Evolutionary conservation across 1,140 invertebrate genomes (phyloP), one percentile per base, ranked within the genome.

Genomic region (Proctacanthus coquilletti): DNA sequence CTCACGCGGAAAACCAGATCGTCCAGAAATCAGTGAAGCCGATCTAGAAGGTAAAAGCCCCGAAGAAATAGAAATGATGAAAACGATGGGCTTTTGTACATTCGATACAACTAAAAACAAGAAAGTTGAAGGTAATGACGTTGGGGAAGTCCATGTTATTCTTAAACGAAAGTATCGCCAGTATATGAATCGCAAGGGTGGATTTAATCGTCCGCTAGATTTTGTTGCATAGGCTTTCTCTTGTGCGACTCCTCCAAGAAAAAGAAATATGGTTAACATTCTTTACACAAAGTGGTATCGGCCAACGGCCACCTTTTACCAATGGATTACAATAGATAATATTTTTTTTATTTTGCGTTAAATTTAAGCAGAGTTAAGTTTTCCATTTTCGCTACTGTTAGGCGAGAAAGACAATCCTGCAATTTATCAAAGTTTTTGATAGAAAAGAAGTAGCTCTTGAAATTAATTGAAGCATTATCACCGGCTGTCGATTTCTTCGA

Each of bases 141-240:
- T 78, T 18, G 88, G 87, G 15, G 82, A 77, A 18, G 88, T 95
- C 42, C 93, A 97, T 62, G 84, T 97, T 37, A 88, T 94, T 38
- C 71, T 95, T 34, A 96, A 96, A 68, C 69, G 94, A 51, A 92
- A 95, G 65, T 98, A 98, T 61, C 76, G 93, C 50, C 95, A 98
- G 64, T 98, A 98, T 53, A 98, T 98, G 95, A 98, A 98, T 63
- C 74, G 95, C 40, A 93, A 95, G 66, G 95, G 95, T 45, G 95
- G 95, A 40, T 98, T 98, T 65, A 98, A 98, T 61, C 72, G 95
- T 54, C 94, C 95, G 23, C 66, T 98, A 34, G 95, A 98, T 65
- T 91, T 89, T 69, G 86, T 93, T 32, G 83, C 84, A 43, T 86
- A 74, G 67, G 36, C 15, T 30, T 21, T n/a, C n/a, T 39, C 29